These are phyloP conservation scores for Drosophila gaucha DNA, from an alignment of 2,888 invertebrate genomes.

Conservation along the genomic window DNA sequence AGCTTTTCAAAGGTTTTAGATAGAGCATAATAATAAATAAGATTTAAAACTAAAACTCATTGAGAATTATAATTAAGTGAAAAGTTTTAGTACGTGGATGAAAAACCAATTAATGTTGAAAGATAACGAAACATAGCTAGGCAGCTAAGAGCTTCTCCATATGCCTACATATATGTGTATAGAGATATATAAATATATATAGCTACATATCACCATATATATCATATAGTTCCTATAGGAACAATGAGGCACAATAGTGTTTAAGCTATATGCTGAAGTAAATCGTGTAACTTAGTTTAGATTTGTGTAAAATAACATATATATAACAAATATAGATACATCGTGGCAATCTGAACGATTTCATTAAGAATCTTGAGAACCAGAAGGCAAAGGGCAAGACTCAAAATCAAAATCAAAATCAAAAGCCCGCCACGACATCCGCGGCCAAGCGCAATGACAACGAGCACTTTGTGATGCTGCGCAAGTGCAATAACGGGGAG, in stretches of 20 bases:
- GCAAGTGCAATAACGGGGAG: slow-evolving; percentile 66
- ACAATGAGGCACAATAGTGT: no score
- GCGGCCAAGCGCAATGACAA: slow-evolving; percentile 63
- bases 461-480: slow-evolving; percentile 65
- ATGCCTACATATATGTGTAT: no score
- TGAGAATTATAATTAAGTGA: background rate
- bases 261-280: no score
- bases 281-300: background rate
- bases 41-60: background rate
- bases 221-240: no score
- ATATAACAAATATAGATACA: slow-evolving; percentile 70
- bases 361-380: slow-evolving; percentile 84
- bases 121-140: no score
- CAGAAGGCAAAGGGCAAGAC: slow-evolving; percentile 68
- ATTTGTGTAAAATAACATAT: background rate
- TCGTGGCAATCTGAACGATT: slow-evolving; percentile 84
- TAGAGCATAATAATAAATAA: no score
- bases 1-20: no score
- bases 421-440: slow-evolving; percentile 28
- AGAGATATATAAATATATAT: background rate
- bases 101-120: background rate
- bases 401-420: slow-evolving; percentile 17
- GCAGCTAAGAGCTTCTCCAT: no score
- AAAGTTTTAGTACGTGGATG: background rate
- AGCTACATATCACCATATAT: background rate